phyloP scores from a whole-genome alignment of 2,888 invertebrate genomes.

The Lucinisca nassula region DNA sequence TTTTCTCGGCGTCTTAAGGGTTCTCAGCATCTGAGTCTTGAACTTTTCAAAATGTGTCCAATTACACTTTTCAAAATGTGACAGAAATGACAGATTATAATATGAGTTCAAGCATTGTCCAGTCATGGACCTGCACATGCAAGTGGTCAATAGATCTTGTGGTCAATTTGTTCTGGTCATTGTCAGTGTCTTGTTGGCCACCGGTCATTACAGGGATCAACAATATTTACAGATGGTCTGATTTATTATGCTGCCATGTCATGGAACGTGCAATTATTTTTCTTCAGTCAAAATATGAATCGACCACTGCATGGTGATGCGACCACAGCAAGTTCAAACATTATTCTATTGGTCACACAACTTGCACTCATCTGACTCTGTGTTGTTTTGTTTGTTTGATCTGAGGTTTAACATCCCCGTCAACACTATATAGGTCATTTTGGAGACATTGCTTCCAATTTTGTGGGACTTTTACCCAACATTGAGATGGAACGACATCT shows the following conservation, averaged over 20 bases:
- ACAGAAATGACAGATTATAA: conserved; percentile 52
- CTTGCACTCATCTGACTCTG: no score
- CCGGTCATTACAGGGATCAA: conserved; percentile 37
- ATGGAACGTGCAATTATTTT: neutral
- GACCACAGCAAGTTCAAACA: no score
- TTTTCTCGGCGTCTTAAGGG: no score
- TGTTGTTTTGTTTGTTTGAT: no score
- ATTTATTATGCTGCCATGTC: neutral
- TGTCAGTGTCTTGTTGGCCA: conserved; percentile 33
- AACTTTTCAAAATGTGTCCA: neutral
- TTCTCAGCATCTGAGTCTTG: no score
- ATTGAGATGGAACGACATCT: no score
- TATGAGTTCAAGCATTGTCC: conserved; percentile 21
- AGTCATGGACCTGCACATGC: neutral
- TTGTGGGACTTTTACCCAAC: no score
- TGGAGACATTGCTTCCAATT: no score
- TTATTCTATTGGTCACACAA: no score
- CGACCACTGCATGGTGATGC: no score
- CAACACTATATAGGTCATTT: no score
- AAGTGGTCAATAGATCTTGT: conserved; percentile 51
- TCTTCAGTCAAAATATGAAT: neutral
- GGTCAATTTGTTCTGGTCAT: conserved; percentile 38
- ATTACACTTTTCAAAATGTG: conserved; percentile 29
- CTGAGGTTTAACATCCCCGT: no score
- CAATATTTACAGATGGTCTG: conserved; percentile 9